A percentile compares a stretch with the other conserved stretches of the same genome.
Conservation (phyloP, 1,140 invertebrate genomes). For the Oncopodura yosiiana region DNA sequence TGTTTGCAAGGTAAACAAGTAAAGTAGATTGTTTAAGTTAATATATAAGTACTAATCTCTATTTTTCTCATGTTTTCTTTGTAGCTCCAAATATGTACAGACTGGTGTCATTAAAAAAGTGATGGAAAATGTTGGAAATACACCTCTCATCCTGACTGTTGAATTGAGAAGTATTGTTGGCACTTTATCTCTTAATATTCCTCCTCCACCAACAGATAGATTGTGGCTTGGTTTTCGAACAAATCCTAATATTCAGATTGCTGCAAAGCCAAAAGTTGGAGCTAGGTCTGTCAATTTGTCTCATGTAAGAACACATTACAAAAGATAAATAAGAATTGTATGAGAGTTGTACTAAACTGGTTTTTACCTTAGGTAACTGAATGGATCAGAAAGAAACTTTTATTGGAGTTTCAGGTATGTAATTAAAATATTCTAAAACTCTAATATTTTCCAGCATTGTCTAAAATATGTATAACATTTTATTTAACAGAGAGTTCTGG, state of each 20-base stretch:
- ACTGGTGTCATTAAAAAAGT: constrained; percentile 46
- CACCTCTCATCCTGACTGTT: constrained; percentile 77
- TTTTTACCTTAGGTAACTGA: no score
- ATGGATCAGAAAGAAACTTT: constrained; percentile 24
- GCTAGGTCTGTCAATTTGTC: constrained; percentile 37
- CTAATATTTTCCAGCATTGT: neutral
- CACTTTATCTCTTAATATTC: constrained; percentile 79
- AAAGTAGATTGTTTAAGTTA: no score
- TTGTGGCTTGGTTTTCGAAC: constrained; percentile 54
- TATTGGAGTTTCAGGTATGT: constrained; percentile 31
- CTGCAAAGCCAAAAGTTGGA: constrained; percentile 34
- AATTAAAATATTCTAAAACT: neutral
- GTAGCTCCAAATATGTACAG: no score
- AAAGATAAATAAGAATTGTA: no score
- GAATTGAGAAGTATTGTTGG: constrained; percentile 75
- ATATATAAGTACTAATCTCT: no score
- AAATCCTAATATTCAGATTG: constrained; percentile 26
- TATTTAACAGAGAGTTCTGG: constrained; percentile 43
- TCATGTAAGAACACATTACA: no score
- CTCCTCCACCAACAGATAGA: constrained; percentile 83
- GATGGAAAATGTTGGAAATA: constrained; percentile 67
- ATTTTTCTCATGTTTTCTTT: no score
- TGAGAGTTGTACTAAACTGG: no score
- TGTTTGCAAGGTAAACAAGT: constrained; percentile 63
- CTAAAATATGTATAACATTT: neutral